Base-by-base conservation (phyloP, 92 coral and sea anemone species). In the Muricea muricata region DNA sequence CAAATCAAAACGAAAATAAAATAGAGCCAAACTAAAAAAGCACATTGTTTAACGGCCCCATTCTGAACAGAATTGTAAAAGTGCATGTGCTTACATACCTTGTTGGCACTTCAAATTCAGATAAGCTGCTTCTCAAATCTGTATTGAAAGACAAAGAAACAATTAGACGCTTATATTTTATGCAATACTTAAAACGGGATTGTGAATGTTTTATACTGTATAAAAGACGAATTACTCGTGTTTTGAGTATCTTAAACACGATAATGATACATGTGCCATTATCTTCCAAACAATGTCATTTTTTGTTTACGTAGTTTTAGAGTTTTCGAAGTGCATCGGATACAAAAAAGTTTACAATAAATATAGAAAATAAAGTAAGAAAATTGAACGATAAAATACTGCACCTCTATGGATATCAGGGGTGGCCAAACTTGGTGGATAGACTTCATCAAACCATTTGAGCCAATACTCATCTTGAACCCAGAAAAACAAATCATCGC, bases 381-480 rank as follows among this genome's bases (percentile, higher is more conserved):
- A n/a, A n/a, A n/a, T n/a, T n/a, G n/a, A n/a, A n/a, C n/a, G 4
- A 52, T 15, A 7, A 0, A 18, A 18, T 52, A 7, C 4, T 17
- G 23, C 20, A 96, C 99, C 93, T 87, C 91, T 76, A 35, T 56
- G 34, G 0, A 92, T 61, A 48, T 96, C 97, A 4, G 97, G 98
- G 4, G 93, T 39, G 0, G 92, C 84, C 8, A 87, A 86, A n/a
- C 94, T 93, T 0, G 99, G 99, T 9, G 99, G 99, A 35, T 96
- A 96, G n/a, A 96, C 93, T 39, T 96, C 99, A 56, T 96, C 99
- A 76, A 96, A 91, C 99, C 99, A 96, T 39, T 90, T 87, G 65
- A 92, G 93, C 99, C 99, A 96, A 37, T 73, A 84, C 48, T 81
- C 88, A 75, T 96, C 99, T 37, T 95, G 89, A 2, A 89, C 80